A percentile compares a stretch with the other conserved stretches of the same genome.
Evolutionary conservation across 2,797 vertebrate genomes (phyloP).

Genomic region (Chanos chanos): DNA sequence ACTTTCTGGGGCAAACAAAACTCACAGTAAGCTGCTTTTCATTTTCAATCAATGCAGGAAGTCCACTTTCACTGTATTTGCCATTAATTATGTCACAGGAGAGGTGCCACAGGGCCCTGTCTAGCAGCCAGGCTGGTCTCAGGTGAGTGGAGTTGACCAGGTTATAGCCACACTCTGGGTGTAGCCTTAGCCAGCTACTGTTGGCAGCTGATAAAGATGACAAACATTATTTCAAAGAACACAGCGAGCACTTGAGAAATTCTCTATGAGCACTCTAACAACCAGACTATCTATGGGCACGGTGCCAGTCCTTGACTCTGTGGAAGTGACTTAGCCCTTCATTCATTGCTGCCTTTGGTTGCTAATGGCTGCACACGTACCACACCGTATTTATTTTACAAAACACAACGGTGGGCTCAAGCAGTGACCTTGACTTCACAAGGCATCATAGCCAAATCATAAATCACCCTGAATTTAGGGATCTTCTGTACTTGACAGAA

Average conservation of each 20-base stretch:
- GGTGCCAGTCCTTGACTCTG: too few relatives aligned
- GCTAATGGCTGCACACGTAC: too few relatives aligned
- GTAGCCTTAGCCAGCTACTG: conserved; percentile 83
- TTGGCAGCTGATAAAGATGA: conserved; percentile 76
- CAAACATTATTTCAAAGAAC: background rate
- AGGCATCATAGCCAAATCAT: background rate
- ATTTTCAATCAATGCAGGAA: conserved; percentile 79
- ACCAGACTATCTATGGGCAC: background rate
- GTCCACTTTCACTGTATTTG: conserved; percentile 71
- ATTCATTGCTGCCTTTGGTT: too few relatives aligned
- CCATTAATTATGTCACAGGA: conserved; percentile 79
- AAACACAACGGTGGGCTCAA: too few relatives aligned
- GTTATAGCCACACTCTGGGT: conserved; percentile 95
- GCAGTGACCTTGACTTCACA: background rate
- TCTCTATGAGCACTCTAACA: background rate
- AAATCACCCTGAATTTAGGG: background rate
- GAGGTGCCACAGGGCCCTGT: conserved; percentile 87
- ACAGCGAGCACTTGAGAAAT: background rate
- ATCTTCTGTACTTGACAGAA: background rate
- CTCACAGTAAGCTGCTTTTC: conserved; percentile 85
- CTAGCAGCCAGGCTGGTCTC: conserved; percentile 90
- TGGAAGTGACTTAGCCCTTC: too few relatives aligned
- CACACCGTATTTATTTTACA: too few relatives aligned
- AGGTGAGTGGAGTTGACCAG: conserved; percentile 92
- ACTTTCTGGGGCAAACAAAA: background rate